phyloP scores from a whole-genome alignment of 2,113 vertebrate genomes.

The Platysteira castanea region DNA sequence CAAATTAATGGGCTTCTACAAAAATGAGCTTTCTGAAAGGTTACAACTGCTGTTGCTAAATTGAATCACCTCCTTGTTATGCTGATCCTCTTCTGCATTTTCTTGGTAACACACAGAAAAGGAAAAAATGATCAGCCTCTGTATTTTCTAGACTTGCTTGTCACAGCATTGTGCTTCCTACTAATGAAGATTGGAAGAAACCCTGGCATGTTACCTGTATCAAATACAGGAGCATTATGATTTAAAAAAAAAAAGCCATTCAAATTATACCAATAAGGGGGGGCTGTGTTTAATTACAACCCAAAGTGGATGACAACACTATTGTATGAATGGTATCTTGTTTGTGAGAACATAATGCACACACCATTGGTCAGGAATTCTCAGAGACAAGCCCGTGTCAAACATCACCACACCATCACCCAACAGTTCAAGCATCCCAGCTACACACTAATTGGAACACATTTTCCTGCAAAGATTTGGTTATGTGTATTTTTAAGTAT shows the following conservation, averaged over 20 bases:
- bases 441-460: neutral
- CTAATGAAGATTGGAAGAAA: neutral
- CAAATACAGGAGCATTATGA: neutral
- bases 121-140: neutral
- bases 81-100: neutral
- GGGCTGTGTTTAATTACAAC: neutral
- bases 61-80: neutral
- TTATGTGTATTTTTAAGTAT: neutral
- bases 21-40: neutral
- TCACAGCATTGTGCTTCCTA: neutral
- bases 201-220: neutral
- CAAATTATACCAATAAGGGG: neutral
- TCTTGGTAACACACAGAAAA: neutral
- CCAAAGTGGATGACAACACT: neutral
- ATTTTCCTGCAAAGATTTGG: neutral
- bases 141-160: neutral
- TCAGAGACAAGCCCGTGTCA: rapidly evolving
- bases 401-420: neutral
- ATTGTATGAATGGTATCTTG: neutral
- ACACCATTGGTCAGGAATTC: neutral
- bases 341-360: neutral
- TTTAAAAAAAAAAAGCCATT: neutral
- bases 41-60: neutral
- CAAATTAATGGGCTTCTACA: neutral
- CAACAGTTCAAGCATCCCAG: neutral